Percentiles rank a stretch among this genome's conserved stretches.
These are phyloP conservation scores for Julus scandinavius DNA, from an alignment of 2,888 invertebrate genomes.

Conservation along the genomic window DNA sequence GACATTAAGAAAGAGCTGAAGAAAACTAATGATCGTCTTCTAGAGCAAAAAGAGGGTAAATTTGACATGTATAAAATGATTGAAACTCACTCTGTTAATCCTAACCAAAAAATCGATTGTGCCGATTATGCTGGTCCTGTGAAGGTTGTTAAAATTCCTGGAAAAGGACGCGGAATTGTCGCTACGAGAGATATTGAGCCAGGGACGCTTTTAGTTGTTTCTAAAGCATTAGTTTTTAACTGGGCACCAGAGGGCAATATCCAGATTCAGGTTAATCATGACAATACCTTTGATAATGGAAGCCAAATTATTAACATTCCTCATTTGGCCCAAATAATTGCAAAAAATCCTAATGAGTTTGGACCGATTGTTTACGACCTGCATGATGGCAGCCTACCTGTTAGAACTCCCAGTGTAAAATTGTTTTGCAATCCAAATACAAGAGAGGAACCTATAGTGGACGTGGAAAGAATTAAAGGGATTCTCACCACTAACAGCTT, in stretches of 20 bases:
- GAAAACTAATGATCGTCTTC: background rate
- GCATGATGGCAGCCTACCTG: background rate
- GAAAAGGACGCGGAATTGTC: slow-evolving; percentile 33
- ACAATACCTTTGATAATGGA: background rate
- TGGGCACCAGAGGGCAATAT: background rate
- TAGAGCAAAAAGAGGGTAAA: background rate
- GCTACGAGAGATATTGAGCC: slow-evolving; percentile 24
- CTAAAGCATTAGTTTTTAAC: background rate
- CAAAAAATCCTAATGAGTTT: slow-evolving; percentile 35
- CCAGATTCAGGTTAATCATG: background rate
- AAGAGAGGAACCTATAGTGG: background rate
- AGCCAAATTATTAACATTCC: background rate
- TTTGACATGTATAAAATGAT: background rate
- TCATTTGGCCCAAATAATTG: background rate
- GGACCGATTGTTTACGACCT: background rate
- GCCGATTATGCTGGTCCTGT: slow-evolving; percentile 48
- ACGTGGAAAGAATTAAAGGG: background rate
- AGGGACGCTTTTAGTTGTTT: slow-evolving; percentile 24
- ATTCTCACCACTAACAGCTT: background rate
- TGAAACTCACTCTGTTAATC: background rate
- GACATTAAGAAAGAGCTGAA: background rate
- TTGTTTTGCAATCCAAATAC: slow-evolving; percentile 36
- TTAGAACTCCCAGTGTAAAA: background rate
- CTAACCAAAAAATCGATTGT: background rate
- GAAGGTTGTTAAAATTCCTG: background rate